These are phyloP conservation scores for Nemotelus pantherinus DNA, from an alignment of 2,888 invertebrate species.

Conservation along the genomic window DNA sequence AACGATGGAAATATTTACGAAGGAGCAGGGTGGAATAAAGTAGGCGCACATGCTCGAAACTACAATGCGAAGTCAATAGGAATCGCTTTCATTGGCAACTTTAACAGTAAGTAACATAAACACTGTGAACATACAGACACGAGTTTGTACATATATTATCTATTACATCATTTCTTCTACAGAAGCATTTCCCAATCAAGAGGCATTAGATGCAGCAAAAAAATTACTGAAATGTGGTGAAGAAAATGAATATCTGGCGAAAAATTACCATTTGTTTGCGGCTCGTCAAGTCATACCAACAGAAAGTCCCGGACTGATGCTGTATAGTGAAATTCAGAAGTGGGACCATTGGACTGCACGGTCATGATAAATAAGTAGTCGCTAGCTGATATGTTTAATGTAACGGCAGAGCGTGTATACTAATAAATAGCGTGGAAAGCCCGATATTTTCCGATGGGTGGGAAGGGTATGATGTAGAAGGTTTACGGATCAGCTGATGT, in stretches of 20 bases:
- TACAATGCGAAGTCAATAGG: conserved; percentile 69
- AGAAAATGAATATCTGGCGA: conserved; percentile 61
- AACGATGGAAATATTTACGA: conserved; percentile 71
- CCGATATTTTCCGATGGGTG: too few relatives aligned
- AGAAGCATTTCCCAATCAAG: conserved; percentile 56
- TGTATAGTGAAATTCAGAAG: conserved; percentile 66
- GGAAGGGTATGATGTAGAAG: too few relatives aligned
- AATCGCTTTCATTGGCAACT: conserved; percentile 68
- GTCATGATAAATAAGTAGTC: not conserved
- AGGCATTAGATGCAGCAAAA: conserved; percentile 57
- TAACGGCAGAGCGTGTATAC: too few relatives aligned
- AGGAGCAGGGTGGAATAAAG: conserved; percentile 68
- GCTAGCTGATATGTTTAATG: too few relatives aligned
- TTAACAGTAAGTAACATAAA: conserved; percentile 60
- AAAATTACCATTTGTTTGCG: conserved; percentile 64
- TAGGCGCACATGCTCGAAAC: conserved; percentile 67
- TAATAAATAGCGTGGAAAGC: too few relatives aligned
- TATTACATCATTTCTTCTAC: conserved; percentile 43
- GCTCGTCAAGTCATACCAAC: conserved; percentile 65
- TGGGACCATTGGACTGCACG: conserved; percentile 61
- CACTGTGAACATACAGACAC: not conserved
- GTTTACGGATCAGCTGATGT: too few relatives aligned
- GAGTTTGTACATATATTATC: too few relatives aligned
- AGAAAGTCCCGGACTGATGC: conserved; percentile 65
- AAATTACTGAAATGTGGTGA: conserved; percentile 65